These are phyloP conservation scores for Sminthurides aquaticus DNA, from an alignment of 2,888 invertebrate species.

Conservation along the genomic window DNA sequence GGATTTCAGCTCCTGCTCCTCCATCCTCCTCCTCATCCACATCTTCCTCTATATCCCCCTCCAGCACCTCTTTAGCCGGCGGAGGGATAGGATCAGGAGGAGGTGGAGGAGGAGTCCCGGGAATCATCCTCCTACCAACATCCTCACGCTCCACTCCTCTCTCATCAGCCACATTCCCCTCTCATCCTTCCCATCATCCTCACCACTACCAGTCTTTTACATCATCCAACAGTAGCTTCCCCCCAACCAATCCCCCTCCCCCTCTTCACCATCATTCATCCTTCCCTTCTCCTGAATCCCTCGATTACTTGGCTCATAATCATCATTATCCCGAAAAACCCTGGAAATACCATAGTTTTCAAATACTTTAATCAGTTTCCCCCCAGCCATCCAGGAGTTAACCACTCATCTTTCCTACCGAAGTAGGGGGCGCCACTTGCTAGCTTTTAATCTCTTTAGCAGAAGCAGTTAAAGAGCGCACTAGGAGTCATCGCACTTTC, in stretches of 20 bases:
- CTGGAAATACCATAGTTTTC: constrained; percentile 46
- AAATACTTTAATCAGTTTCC: constrained; percentile 44
- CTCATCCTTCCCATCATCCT: constrained; percentile 9
- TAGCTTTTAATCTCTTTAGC: too few relatives aligned
- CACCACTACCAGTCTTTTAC: not conserved
- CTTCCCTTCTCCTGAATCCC: constrained; percentile 42
- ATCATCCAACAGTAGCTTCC: not conserved
- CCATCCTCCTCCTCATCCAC: not conserved
- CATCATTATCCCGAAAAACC: constrained; percentile 28
- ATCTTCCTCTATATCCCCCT: not conserved
- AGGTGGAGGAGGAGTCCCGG: constrained; percentile 2
- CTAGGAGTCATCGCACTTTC: too few relatives aligned
- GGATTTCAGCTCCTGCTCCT: not conserved
- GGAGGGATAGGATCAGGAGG: constrained; percentile 1
- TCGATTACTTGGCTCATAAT: constrained; percentile 36
- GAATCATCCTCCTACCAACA: constrained; percentile 3
- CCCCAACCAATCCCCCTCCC: constrained; percentile 9
- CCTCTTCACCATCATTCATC: not conserved
- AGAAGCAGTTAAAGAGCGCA: too few relatives aligned
- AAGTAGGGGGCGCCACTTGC: too few relatives aligned
- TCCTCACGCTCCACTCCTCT: constrained; percentile 1
- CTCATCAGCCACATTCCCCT: too few relatives aligned
- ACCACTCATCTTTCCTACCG: too few relatives aligned
- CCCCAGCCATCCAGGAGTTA: too few relatives aligned
- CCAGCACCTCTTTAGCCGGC: not conserved